A percentile compares a stretch with the other conserved stretches of the same genome.
phyloP scores from a whole-genome alignment of 2,113 vertebrate genomes.

The Dasyprocta punctata region DNA sequence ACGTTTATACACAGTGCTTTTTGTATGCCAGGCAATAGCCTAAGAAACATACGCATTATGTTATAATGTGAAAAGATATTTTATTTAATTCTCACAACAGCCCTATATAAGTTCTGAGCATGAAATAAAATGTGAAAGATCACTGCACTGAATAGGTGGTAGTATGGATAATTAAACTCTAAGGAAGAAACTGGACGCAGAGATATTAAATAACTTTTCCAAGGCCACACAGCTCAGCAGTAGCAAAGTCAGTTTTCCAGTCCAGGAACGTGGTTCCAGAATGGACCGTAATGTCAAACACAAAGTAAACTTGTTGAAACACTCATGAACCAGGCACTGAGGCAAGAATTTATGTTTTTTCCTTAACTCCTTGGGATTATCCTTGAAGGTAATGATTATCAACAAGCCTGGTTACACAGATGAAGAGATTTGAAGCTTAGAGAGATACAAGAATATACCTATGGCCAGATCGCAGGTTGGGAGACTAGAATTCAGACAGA shows the following conservation, averaged over 20 bases:
- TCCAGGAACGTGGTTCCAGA: background rate
- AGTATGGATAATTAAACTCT: background rate
- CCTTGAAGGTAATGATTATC: background rate
- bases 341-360: background rate
- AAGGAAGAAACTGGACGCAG: background rate
- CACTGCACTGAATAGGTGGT: background rate
- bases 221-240: background rate
- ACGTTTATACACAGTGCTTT: background rate
- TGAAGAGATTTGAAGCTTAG: background rate
- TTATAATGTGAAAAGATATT: background rate
- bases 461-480: background rate
- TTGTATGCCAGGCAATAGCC: background rate
- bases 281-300: background rate
- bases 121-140: background rate
- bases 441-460: background rate
- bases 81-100: conserved; percentile 11
- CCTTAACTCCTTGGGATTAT: background rate
- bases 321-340: background rate
- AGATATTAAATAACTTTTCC: background rate
- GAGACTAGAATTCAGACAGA: background rate
- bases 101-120: background rate
- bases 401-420: background rate
- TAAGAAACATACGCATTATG: background rate
- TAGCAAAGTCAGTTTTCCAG: background rate
- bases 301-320: background rate